Evolutionary conservation across 2,113 vertebrate species (phyloP).

Genomic region (Ivindomyrus marchei): DNA sequence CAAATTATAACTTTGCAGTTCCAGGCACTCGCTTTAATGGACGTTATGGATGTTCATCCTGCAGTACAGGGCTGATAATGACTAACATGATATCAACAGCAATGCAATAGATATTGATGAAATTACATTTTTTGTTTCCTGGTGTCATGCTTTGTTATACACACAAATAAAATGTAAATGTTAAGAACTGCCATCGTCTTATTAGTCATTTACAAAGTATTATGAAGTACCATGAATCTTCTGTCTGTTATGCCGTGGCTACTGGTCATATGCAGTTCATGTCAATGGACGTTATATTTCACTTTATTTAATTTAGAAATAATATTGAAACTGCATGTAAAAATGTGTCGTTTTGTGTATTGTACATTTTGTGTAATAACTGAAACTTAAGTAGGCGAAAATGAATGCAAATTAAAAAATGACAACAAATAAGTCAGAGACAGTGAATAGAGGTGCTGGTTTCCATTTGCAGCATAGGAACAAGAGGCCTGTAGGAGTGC

Average conservation of each 20-base stretch:
- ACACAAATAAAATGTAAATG: not conserved
- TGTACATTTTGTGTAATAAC: not conserved
- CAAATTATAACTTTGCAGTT: conserved; percentile 21
- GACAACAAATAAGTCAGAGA: not conserved
- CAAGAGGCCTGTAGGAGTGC: not conserved
- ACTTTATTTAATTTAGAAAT: not conserved
- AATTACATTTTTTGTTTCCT: not conserved
- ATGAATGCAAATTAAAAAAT: not conserved
- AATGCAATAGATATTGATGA: not conserved
- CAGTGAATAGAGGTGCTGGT: not conserved
- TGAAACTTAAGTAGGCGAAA: not conserved
- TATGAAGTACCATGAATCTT: not conserved
- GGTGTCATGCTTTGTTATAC: not conserved
- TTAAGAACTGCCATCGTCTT: not conserved
- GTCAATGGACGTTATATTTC: not conserved
- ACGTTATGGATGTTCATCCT: conserved; percentile 7
- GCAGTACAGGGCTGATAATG: not conserved
- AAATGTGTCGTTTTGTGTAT: not conserved
- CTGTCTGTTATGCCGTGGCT: not conserved
- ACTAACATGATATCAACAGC: not conserved
- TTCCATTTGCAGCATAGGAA: not conserved
- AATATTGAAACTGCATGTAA: not conserved
- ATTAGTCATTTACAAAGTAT: not conserved
- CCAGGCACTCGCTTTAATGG: conserved; percentile 1
- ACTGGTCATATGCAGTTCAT: not conserved